Base-by-base conservation (phyloP, 2,113 vertebrate genomes). In the Rynchops niger region DNA sequence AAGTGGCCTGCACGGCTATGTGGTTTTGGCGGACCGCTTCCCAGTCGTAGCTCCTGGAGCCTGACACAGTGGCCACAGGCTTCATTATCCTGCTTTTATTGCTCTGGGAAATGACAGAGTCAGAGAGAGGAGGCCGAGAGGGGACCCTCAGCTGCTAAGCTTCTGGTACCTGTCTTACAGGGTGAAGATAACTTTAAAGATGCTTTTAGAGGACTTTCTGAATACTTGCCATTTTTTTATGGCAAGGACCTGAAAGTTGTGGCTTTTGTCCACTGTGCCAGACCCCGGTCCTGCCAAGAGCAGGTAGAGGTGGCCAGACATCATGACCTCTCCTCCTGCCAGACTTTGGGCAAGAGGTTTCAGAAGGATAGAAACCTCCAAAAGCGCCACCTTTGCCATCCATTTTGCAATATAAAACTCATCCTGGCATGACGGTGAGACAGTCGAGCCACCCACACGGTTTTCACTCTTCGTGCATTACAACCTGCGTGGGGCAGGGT, bases 381-480 rank as follows among this genome's bases (percentile, higher is more conserved):
- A 83, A 82, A 43, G 61, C n/a, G 0, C 52, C 73, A 85, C 86
- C 95, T 97, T 94, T 90, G 66, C 86, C 93, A 27, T 7, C 58
- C 70, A 0, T 97, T 92, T 94, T 95, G 93, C 97, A 97, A 97
- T 38, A 7, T 5, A n/a, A 58, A 91, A 82, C 66, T 87, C 91
- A 82, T 84, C 61, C 29, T 2, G 77, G 78, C 88, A 29, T 70
- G 93, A 82, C 5, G 6, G 56, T 92, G 95, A 96, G 95, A 42
- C 96, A 93, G 84, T 47, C 73, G 3, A n/a, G 58, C 91, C 97
- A 34, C 95, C 97, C 86, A 92, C 94, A 50, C 36, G 4, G 52
- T 95, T 97, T 97, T 97, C 95, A 96, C 95, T 93, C 61, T 58
- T 52, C 5, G 9, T 20, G 53, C 94, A 63, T 85, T 92, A 23